Conservation (phyloP, 2,113 vertebrate species). For the Ophthalmolycus amberensis region DNA sequence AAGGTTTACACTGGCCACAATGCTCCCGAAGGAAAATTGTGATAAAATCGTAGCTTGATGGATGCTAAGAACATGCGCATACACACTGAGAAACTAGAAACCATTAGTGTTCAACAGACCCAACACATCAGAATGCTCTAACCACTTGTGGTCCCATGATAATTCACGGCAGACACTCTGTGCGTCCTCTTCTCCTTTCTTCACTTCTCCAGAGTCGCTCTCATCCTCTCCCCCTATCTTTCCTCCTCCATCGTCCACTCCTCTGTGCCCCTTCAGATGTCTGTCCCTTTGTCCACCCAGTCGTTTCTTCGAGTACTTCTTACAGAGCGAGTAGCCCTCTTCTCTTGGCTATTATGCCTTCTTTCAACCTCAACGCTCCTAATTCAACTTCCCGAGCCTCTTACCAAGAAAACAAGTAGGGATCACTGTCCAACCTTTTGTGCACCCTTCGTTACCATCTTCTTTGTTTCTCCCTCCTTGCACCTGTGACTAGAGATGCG, state of each 20-base stretch:
- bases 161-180: constrained; percentile 44
- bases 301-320: constrained; percentile 22
- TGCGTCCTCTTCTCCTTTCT: constrained; percentile 23
- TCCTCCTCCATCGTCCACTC: constrained; percentile 30
- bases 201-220: constrained; percentile 9
- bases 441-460: not conserved
- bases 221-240: constrained; percentile 15
- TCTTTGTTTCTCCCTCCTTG: constrained; percentile 1
- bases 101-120: constrained; percentile 65
- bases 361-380: not conserved
- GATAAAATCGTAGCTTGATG: constrained; percentile 57
- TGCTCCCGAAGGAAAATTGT: constrained; percentile 54
- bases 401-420: constrained; percentile 1
- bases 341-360: not conserved
- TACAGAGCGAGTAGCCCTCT: not conserved
- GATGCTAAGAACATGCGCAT: constrained; percentile 41
- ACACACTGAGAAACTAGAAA: constrained; percentile 38
- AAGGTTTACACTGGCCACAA: constrained; percentile 39
- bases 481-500: not conserved
- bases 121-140: constrained; percentile 50
- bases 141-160: constrained; percentile 45
- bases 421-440: constrained; percentile 15
- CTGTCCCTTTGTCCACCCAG: constrained; percentile 19
- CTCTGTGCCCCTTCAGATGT: constrained; percentile 8
- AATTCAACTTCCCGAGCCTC: not conserved